Percentiles rank a stretch among this genome's conserved stretches.
phyloP scores from a whole-genome alignment of 2,797 vertebrate genomes.

The Onychomys arenicola region DNA sequence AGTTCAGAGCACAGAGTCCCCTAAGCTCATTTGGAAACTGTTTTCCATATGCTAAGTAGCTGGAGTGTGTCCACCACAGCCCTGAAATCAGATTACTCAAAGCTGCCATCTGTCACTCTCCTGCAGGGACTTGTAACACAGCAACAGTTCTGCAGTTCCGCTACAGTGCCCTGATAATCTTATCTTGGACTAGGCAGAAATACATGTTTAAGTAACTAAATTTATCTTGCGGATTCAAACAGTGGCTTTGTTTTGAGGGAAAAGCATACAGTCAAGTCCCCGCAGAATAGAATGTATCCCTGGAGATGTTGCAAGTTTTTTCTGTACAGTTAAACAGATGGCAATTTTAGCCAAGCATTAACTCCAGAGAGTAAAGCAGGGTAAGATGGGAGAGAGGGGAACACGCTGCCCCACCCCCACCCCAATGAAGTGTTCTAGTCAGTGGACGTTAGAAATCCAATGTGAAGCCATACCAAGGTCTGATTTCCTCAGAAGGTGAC shows the following conservation, averaged over 20 bases:
- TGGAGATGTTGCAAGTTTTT: background rate
- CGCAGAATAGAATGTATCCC: background rate
- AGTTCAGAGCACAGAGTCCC: background rate
- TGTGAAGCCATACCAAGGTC: no score
- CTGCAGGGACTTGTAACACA: background rate
- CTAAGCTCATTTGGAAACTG: background rate
- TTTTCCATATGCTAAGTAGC: conserved; percentile 16
- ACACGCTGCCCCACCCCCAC: background rate
- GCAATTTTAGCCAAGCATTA: background rate
- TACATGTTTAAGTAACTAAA: conserved; percentile 3
- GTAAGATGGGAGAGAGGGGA: background rate
- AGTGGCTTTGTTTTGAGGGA: conserved; percentile 20
- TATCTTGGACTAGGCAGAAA: conserved; percentile 40
- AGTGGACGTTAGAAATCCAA: background rate
- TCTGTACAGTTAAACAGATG: background rate
- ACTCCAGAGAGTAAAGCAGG: background rate
- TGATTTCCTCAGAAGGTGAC: background rate
- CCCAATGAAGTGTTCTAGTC: background rate
- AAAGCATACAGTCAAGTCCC: background rate
- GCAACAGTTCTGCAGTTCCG: background rate
- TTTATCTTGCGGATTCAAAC: conserved; percentile 34
- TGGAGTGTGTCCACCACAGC: background rate
- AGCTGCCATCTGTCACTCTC: conserved; percentile 64
- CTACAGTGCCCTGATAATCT: conserved; percentile 7
- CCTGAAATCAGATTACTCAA: conserved; percentile 41